Evolutionary conservation across 2,888 invertebrate species (phyloP).

Genomic region (Carterocephalus palaemon): DNA sequence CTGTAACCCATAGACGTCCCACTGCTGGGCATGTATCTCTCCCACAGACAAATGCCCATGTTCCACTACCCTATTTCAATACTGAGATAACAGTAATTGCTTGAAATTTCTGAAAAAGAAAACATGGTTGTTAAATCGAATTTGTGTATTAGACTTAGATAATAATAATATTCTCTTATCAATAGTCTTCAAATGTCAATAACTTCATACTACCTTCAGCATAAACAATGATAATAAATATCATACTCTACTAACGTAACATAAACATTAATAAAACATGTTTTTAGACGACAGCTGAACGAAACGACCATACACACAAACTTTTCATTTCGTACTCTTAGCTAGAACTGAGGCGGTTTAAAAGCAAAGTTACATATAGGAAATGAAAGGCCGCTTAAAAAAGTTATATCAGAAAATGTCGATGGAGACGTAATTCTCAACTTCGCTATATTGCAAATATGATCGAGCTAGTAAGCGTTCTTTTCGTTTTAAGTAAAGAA

Average conservation of each 20-base stretch:
- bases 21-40: no score
- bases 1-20: no score
- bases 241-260: neutral
- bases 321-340: constrained; percentile 40
- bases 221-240: constrained; percentile 2
- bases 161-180: no score
- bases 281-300: constrained; percentile 29
- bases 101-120: no score
- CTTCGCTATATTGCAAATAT: constrained; percentile 63
- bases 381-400: constrained; percentile 55
- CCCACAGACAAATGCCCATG: no score
- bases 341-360: constrained; percentile 19
- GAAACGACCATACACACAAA: constrained; percentile 47
- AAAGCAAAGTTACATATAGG: constrained; percentile 57
- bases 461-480: no score
- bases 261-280: constrained; percentile 14
- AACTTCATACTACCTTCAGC: no score
- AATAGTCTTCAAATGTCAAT: no score
- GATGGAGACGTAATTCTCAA: constrained; percentile 49
- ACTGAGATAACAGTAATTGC: no score
- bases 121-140: no score
- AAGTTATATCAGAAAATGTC: constrained; percentile 45
- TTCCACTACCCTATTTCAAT: no score
- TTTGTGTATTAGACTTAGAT: no score
- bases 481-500: constrained; percentile 47